phyloP scores from a whole-genome alignment of 2,113 vertebrate genomes.

The Perognathus longimembris region DNA sequence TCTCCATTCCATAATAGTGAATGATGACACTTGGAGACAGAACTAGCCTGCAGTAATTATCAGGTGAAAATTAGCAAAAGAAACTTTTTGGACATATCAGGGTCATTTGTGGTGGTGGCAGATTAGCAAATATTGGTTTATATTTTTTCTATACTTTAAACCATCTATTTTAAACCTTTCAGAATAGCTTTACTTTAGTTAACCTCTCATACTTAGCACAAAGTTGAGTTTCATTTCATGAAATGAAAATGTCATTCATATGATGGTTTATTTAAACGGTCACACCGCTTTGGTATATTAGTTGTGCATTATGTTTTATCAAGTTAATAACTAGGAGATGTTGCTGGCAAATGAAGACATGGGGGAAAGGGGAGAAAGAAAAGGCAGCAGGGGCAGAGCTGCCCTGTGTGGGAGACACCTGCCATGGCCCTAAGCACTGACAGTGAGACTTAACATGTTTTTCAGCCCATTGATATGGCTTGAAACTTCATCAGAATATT shows the following conservation, averaged over 20 bases:
- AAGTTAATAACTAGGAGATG: background rate
- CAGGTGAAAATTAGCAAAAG: background rate
- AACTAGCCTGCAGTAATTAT: background rate
- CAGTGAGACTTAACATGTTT: background rate
- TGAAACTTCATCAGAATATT: background rate
- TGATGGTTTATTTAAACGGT: background rate
- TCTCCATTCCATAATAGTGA: background rate
- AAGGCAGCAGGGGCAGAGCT: background rate
- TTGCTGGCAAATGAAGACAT: background rate
- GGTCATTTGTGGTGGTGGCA: background rate
- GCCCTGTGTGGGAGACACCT: background rate
- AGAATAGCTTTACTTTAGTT: conserved; percentile 21
- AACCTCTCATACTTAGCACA: background rate
- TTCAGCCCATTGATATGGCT: background rate
- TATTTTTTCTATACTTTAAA: background rate
- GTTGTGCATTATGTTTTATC: background rate
- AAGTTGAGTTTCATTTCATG: background rate
- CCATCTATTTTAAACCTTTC: background rate
- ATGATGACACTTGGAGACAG: background rate
- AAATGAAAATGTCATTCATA: background rate
- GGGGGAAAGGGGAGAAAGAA: too few species aligned
- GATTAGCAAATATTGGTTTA: background rate
- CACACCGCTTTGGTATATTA: background rate
- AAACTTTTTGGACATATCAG: background rate
- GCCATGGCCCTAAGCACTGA: background rate